A percentile compares a stretch with the other conserved stretches of the same genome.
phyloP scores from a whole-genome alignment of 2,888 invertebrate species.

The Phytoseiulus persimilis region DNA sequence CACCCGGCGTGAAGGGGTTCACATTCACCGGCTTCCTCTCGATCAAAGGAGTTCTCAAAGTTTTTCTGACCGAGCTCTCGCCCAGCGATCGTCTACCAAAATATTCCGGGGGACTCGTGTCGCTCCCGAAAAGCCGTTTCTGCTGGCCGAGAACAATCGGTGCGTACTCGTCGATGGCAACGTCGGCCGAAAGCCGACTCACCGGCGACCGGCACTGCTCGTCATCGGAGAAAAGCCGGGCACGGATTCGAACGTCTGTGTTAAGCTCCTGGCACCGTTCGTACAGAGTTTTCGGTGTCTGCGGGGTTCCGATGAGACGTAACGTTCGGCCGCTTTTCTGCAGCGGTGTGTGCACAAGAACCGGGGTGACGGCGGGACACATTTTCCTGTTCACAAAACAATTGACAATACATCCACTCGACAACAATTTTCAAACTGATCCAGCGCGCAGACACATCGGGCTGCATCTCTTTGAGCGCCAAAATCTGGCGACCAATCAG shows the following conservation, averaged over 20 bases:
- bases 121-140: not conserved
- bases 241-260: not conserved
- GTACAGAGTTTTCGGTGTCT: conserved; percentile 72
- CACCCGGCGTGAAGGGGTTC: conserved; percentile 64
- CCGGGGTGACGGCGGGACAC: not conserved
- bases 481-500: not conserved
- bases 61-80: conserved; percentile 50
- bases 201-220: not conserved
- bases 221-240: not conserved
- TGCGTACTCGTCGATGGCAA: conserved; percentile 20
- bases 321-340: conserved; percentile 57
- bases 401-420: not conserved
- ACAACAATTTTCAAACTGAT: not conserved
- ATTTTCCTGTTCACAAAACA: not conserved
- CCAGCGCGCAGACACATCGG: not conserved
- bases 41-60: not conserved
- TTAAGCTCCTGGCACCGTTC: conserved; percentile 50
- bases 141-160: conserved; percentile 32
- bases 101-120: not conserved
- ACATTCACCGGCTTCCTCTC: conserved; percentile 55
- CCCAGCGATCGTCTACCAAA: not conserved
- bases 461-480: not conserved
- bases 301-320: conserved; percentile 72
- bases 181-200: conserved; percentile 13
- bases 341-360: conserved; percentile 52